phyloP scores from a whole-genome alignment of 2,113 vertebrate species.

The Podarcis raffonei region DNA sequence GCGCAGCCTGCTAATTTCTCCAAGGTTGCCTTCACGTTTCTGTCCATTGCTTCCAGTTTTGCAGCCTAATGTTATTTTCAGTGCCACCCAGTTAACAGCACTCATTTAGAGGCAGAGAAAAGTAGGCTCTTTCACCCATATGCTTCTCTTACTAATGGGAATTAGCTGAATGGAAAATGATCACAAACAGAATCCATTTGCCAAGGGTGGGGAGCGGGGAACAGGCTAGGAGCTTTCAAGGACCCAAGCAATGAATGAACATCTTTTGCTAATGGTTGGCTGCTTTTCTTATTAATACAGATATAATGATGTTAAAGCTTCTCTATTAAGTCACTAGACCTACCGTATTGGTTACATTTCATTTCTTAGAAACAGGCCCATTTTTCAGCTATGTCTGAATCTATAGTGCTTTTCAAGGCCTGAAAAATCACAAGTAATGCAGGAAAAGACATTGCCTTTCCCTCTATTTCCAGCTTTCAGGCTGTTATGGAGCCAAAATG shows the following conservation, averaged over 20 bases:
- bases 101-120: constrained; percentile 43
- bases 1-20: constrained; percentile 13
- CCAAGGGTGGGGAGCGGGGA: constrained; percentile 23
- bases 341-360: constrained; percentile 56
- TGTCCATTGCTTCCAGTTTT: constrained; percentile 13
- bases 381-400: constrained; percentile 67
- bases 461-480: background rate
- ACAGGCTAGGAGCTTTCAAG: constrained; percentile 62
- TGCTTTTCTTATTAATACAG: constrained; percentile 60
- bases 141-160: constrained; percentile 48
- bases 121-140: constrained; percentile 9
- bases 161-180: constrained; percentile 63
- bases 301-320: constrained; percentile 65
- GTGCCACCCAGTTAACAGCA: constrained; percentile 19
- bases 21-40: constrained; percentile 2
- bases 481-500: background rate
- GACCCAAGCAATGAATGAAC: constrained; percentile 37
- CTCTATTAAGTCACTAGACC: constrained; percentile 67
- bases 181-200: constrained; percentile 57
- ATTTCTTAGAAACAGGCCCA: constrained; percentile 54
- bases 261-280: constrained; percentile 49
- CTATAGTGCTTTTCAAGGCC: constrained; percentile 47
- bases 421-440: constrained; percentile 43
- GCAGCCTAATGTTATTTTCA: constrained; percentile 18
- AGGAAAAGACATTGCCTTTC: background rate